A percentile compares a stretch with the other conserved stretches of the same genome.
Evolutionary conservation across 2,113 vertebrate species (phyloP).

Genomic region (Takifugu flavidus): DNA sequence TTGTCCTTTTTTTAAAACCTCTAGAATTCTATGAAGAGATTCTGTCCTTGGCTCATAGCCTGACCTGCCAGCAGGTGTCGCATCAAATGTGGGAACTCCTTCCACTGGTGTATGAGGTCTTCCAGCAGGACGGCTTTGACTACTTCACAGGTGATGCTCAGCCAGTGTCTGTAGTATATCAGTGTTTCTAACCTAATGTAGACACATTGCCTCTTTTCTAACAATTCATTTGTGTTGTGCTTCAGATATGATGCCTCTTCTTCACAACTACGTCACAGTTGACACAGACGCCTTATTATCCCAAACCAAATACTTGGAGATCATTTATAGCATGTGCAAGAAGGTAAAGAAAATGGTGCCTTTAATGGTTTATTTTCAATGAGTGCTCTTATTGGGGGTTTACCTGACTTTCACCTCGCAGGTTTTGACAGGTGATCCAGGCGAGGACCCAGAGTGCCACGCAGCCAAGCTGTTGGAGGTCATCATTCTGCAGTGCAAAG

Average conservation of each 20-base stretch:
- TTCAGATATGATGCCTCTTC: slow-evolving; percentile 98
- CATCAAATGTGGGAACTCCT: slow-evolving; percentile 99
- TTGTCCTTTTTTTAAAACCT: background rate
- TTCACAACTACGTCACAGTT: slow-evolving; percentile 98
- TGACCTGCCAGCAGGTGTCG: slow-evolving; percentile 98
- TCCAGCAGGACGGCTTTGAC: slow-evolving; percentile 98
- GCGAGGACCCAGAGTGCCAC: slow-evolving; percentile 97
- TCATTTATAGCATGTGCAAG: slow-evolving; percentile 99
- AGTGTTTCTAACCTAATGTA: too few species aligned
- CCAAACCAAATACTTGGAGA: slow-evolving; percentile 97
- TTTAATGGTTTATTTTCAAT: background rate
- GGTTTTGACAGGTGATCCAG: slow-evolving; percentile 96
- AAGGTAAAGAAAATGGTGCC: slow-evolving; percentile 79
- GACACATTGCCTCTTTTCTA: background rate
- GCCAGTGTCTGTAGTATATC: background rate
- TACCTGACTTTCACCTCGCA: slow-evolving; percentile 46
- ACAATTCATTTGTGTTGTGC: slow-evolving; percentile 12
- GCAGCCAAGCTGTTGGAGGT: slow-evolving; percentile 96
- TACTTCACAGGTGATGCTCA: slow-evolving; percentile 79
- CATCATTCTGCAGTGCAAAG: slow-evolving; percentile 97
- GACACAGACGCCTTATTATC: slow-evolving; percentile 95
- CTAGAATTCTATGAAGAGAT: slow-evolving; percentile 98
- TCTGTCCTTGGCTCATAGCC: slow-evolving; percentile 94
- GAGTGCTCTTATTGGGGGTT: background rate
- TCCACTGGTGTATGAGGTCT: slow-evolving; percentile 95